Conservation (phyloP, 2,888 invertebrate species). For the Drosophila demipolita region DNA sequence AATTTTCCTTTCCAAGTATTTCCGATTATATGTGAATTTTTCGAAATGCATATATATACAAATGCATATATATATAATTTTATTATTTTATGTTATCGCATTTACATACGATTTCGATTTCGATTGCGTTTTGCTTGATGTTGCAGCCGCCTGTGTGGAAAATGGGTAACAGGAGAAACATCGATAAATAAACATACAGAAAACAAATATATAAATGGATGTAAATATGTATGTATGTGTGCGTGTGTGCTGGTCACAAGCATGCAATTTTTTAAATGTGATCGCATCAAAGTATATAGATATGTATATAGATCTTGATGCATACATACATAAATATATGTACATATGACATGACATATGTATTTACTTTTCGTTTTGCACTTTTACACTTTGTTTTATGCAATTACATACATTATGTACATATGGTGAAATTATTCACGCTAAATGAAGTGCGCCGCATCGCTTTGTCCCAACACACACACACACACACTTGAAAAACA, state of each 20-base stretch:
- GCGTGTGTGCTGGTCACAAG: conserved; percentile 39
- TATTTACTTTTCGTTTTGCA: conserved; percentile 7
- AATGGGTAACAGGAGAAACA: conserved; percentile 48
- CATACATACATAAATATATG: neutral
- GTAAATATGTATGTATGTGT: conserved; percentile 4
- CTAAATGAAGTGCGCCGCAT: conserved; percentile 51
- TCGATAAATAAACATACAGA: conserved; percentile 58
- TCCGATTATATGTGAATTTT: neutral
- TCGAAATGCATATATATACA: neutral
- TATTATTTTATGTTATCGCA: conserved; percentile 27
- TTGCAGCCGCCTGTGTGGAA: conserved; percentile 42
- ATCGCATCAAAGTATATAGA: conserved; percentile 11
- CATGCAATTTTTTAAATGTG: conserved; percentile 37
- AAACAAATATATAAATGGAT: conserved; percentile 8
- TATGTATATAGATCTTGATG: neutral
- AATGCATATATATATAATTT: neutral
- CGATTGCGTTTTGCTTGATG: conserved; percentile 28
- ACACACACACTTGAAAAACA: conserved; percentile 22
- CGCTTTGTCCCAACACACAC: conserved; percentile 46
- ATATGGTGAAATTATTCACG: conserved; percentile 19
- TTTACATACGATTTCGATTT: conserved; percentile 51
- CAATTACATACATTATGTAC: conserved; percentile 20
- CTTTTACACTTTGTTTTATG: conserved; percentile 23
- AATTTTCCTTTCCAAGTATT: conserved; percentile 7
- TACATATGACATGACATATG: neutral